Conservation (phyloP, 2,113 vertebrate genomes). For the Petrocephalus microphthalmus region DNA sequence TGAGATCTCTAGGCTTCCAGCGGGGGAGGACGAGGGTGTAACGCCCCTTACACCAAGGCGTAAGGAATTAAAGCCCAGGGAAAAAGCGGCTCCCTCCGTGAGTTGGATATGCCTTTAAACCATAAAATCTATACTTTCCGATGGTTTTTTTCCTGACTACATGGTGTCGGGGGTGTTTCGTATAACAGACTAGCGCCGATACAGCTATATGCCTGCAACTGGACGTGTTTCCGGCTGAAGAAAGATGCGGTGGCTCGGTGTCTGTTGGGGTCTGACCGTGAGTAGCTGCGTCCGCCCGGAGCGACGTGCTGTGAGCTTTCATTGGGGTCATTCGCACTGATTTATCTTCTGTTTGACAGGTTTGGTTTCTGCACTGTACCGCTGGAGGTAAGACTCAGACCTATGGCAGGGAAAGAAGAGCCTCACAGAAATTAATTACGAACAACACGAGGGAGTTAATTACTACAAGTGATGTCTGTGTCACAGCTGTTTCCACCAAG, state of each 20-base stretch:
- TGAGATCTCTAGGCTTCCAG: neutral
- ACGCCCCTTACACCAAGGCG: neutral
- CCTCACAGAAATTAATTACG: neutral
- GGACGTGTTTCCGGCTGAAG: conserved; percentile 15
- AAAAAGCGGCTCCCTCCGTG: neutral
- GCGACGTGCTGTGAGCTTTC: neutral
- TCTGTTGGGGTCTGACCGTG: conserved; percentile 47
- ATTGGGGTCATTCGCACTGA: neutral
- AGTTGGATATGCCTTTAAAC: neutral
- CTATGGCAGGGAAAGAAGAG: neutral
- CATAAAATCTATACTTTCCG: neutral
- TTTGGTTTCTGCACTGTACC: conserved; percentile 42
- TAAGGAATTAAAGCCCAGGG: neutral
- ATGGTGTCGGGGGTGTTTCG: neutral
- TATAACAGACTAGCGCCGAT: neutral
- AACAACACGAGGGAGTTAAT: neutral
- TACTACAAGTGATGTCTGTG: neutral
- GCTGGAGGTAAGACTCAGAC: conserved; percentile 40
- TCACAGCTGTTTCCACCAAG: neutral
- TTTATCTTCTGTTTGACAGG: conserved; percentile 39
- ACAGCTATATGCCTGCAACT: neutral
- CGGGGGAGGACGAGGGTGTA: neutral
- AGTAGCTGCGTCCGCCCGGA: conserved; percentile 37
- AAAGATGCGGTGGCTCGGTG: conserved; percentile 52
- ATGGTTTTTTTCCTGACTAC: neutral